phyloP scores from a whole-genome alignment of 2,113 vertebrate species.

The Sigmodon hispidus region DNA sequence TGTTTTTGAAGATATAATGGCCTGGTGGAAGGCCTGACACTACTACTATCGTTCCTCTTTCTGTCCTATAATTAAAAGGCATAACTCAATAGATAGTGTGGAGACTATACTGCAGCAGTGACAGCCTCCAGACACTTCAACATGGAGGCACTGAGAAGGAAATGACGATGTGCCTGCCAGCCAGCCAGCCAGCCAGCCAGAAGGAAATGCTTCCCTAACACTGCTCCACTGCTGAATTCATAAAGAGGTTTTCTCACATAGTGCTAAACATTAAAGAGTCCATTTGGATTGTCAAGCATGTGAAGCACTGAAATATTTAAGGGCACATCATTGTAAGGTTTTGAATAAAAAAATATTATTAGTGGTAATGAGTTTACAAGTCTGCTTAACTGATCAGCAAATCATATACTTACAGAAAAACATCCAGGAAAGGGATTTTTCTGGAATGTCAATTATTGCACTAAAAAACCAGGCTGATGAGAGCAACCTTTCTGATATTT shows the following conservation, averaged over 20 bases:
- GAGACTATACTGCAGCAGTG: neutral
- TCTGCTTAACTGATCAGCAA: neutral
- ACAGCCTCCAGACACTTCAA: neutral
- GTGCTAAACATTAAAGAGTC: neutral
- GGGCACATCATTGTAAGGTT: neutral
- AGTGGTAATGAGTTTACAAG: rapidly evolving
- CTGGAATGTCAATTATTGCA: no score
- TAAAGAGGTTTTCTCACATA: neutral
- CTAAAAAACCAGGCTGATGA: no score
- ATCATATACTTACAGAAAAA: neutral
- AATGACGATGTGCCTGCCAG: no score
- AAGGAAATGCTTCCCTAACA: neutral
- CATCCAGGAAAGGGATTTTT: neutral
- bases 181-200: neutral
- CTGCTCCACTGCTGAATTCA: no score
- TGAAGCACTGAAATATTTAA: neutral
- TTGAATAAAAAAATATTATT: neutral
- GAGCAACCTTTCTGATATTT: neutral
- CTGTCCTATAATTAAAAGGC: neutral
- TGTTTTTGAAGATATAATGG: neutral
- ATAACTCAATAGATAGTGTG: neutral
- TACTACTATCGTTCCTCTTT: neutral
- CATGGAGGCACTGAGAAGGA: neutral
- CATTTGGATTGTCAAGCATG: neutral
- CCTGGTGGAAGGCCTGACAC: neutral